Conservation (phyloP, 1,140 invertebrate genomes). For the Bursaphelenchus mucronatus region DNA sequence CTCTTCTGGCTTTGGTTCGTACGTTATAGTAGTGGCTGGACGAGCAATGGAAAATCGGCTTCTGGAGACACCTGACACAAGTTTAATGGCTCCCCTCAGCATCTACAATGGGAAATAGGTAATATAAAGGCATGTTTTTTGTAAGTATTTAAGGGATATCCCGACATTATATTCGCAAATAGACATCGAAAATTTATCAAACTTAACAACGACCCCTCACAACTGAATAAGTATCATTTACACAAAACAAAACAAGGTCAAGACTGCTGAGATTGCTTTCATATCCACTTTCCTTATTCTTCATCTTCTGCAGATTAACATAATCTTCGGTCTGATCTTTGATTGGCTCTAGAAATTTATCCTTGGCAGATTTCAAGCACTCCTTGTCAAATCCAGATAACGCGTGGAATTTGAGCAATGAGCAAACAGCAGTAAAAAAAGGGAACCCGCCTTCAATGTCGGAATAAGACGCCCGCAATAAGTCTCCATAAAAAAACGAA, state of each 20-base stretch:
- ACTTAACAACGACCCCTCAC: neutral
- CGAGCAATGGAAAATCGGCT: too few relatives aligned
- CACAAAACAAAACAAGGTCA: conserved; percentile 19
- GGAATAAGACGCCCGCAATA: conserved; percentile 1
- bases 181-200: conserved; percentile 4
- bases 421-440: conserved; percentile 17
- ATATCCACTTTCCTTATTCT: conserved; percentile 3
- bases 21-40: neutral
- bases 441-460: conserved; percentile 19
- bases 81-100: too few relatives aligned
- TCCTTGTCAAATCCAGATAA: conserved; percentile 5
- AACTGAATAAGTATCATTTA: conserved; percentile 15
- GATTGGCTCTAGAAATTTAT: conserved; percentile 20
- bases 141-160: too few relatives aligned
- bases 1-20: conserved; percentile 12
- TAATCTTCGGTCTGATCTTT: conserved; percentile 14
- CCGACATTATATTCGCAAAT: too few relatives aligned
- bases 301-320: conserved; percentile 14
- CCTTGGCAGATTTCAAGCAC: conserved; percentile 9
- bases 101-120: too few relatives aligned
- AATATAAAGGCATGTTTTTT: too few relatives aligned
- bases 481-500: conserved; percentile 25
- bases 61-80: too few relatives aligned
- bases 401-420: conserved; percentile 25
- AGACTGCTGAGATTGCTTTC: conserved; percentile 13